A percentile compares a stretch with the other conserved stretches of the same genome.
phyloP scores from a whole-genome alignment of 2,888 invertebrate genomes.

The Pandemis heparana region DNA sequence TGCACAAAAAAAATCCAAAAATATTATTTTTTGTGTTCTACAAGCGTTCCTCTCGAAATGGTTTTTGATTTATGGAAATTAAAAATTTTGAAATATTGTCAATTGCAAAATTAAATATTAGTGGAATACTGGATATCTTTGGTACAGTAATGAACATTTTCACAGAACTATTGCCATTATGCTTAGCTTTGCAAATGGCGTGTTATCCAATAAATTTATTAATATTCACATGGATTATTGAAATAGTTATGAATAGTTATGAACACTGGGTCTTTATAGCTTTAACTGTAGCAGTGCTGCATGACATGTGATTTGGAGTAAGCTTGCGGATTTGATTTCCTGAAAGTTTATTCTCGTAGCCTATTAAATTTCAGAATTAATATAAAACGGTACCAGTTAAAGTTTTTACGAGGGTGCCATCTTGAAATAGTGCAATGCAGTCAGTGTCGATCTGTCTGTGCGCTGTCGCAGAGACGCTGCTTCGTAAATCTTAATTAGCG shows the following conservation, averaged over 20 bases:
- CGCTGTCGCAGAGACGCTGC: constrained; percentile 20
- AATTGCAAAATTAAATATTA: too few relatives aligned
- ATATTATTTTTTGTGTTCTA: too few relatives aligned
- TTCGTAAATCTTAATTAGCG: constrained; percentile 42
- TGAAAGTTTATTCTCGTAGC: constrained; percentile 22
- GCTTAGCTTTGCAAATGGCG: not conserved
- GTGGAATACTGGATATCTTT: not conserved
- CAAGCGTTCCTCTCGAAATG: too few relatives aligned
- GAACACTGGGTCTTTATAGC: not conserved
- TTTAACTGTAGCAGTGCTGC: not conserved
- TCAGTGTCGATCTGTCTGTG: constrained; percentile 37
- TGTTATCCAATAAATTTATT: not conserved
- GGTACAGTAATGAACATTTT: not conserved
- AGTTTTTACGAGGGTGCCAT: constrained; percentile 32
- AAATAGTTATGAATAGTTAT: not conserved
- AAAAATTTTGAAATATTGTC: too few relatives aligned
- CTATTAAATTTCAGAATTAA: constrained; percentile 24
- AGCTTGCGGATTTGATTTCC: constrained; percentile 20
- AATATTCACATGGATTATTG: not conserved
- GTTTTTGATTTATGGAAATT: too few relatives aligned
- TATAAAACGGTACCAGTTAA: constrained; percentile 22
- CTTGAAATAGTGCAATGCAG: constrained; percentile 39
- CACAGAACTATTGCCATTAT: not conserved
- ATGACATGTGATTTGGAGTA: constrained; percentile 17
- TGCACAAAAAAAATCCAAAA: too few relatives aligned